Percentiles rank a stretch among this genome's conserved stretches.
Evolutionary conservation across 2,797 vertebrate genomes (phyloP).

Genomic region (Syngnathus acus): DNA sequence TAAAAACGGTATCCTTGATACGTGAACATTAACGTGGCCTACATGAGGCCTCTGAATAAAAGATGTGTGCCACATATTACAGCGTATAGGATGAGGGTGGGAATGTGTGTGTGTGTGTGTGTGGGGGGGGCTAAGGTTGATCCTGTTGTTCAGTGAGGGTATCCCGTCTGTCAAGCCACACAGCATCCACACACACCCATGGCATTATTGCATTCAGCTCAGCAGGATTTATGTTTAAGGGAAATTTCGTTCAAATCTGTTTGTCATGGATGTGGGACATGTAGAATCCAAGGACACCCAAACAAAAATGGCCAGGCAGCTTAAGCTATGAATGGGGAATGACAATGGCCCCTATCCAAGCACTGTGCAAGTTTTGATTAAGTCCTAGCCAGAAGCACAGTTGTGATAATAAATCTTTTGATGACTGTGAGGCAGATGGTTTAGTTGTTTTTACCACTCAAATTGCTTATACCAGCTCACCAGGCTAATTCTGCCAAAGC

Average conservation of each 20-base stretch:
- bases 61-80: constrained; percentile 30
- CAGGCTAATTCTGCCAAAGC: neutral
- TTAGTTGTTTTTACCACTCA: neutral
- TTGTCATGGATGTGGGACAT: constrained; percentile 28
- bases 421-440: neutral
- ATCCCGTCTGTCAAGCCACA: constrained; percentile 10
- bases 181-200: constrained; percentile 1
- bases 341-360: constrained; percentile 43
- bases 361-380: neutral
- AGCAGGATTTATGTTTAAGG: constrained; percentile 5
- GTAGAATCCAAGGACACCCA: constrained; percentile 41
- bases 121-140: constrained; percentile 21
- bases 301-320: constrained; percentile 52
- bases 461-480: neutral
- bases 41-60: constrained; percentile 20
- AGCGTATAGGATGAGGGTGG: constrained; percentile 9
- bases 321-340: constrained; percentile 56
- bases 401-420: neutral
- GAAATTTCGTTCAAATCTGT: constrained; percentile 4
- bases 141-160: constrained; percentile 35
- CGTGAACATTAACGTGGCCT: constrained; percentile 1
- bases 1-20: neutral
- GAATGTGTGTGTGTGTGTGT: neutral
- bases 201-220: constrained; percentile 2
- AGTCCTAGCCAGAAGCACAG: constrained; percentile 1